These are phyloP conservation scores for Petaurus breviceps DNA, from an alignment of 2,113 vertebrate genomes.

Conservation along the genomic window DNA sequence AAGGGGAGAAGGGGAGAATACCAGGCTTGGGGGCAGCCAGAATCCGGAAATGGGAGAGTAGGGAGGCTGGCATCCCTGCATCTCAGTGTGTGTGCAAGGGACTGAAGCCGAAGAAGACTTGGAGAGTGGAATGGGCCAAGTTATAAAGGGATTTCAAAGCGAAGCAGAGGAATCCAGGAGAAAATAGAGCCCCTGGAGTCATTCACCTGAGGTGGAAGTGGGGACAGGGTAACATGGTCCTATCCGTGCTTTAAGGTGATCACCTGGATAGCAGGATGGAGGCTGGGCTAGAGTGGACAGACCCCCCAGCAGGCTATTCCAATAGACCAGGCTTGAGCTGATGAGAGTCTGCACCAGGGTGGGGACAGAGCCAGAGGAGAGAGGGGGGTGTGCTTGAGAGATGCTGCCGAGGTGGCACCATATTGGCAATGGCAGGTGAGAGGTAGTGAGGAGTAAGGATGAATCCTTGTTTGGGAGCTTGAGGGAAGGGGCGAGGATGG, in stretches of 20 bases:
- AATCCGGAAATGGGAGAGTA: too few species aligned
- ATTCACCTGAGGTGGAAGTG: not conserved
- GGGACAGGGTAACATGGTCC: not conserved
- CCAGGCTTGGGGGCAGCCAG: not conserved
- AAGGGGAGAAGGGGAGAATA: not conserved
- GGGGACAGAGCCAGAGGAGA: not conserved
- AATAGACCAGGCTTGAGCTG: not conserved
- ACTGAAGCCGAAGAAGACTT: not conserved
- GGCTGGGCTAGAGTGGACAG: not conserved
- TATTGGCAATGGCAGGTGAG: not conserved
- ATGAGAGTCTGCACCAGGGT: not conserved
- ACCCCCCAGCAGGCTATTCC: not conserved
- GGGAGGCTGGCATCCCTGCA: not conserved
- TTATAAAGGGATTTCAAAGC: not conserved
- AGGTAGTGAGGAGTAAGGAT: not conserved
- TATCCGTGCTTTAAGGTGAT: not conserved
- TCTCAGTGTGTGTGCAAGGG: not conserved
- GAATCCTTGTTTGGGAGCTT: not conserved
- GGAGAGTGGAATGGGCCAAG: not conserved
- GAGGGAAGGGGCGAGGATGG: too few species aligned
- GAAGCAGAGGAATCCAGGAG: not conserved
- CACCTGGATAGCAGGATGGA: not conserved
- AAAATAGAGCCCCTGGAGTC: not conserved
- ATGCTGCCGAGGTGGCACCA: not conserved
- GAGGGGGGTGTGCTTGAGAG: not conserved